Conservation (phyloP, 1,140 invertebrate species). For the Panagrolaimus sp. region DNA sequence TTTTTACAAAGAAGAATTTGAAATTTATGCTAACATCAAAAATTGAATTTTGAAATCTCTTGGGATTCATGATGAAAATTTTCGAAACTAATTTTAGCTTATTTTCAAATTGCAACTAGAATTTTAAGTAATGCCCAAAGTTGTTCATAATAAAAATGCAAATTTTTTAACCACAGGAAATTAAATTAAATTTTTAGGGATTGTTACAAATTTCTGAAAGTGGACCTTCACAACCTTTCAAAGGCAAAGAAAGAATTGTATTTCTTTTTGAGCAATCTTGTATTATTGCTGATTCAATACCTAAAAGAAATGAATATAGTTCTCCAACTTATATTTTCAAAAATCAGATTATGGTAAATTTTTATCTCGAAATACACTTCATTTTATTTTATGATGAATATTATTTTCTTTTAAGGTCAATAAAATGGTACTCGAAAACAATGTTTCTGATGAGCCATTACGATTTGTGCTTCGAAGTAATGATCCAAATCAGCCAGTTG, state of each 20-base stretch:
- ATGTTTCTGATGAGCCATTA: conserved; percentile 51
- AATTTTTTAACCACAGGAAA: too few species aligned
- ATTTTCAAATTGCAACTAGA: not conserved
- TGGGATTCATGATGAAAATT: not conserved
- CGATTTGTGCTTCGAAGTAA: conserved; percentile 52
- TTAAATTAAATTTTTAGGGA: conserved; percentile 63
- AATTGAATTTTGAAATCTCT: not conserved
- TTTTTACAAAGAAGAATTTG: too few species aligned
- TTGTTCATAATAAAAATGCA: too few species aligned
- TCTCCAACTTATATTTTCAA: conserved; percentile 93
- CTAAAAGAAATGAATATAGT: conserved; percentile 80
- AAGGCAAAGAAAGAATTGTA: conserved; percentile 82
- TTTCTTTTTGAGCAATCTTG: conserved; percentile 89
- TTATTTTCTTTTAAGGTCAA: conserved; percentile 47
- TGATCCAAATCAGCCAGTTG: conserved; percentile 48
- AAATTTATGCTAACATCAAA: not conserved
- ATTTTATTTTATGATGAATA: not conserved
- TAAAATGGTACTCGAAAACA: conserved; percentile 55
- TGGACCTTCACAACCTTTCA: conserved; percentile 61
- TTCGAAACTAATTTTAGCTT: conserved; percentile 10
- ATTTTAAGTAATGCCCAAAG: too few species aligned
- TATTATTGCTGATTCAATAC: conserved; percentile 57
- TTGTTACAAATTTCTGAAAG: conserved; percentile 72
- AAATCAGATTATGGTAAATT: conserved; percentile 82
- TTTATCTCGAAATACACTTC: not conserved